Conservation (phyloP, 2,888 invertebrate genomes). For the Torymus tubicola region DNA sequence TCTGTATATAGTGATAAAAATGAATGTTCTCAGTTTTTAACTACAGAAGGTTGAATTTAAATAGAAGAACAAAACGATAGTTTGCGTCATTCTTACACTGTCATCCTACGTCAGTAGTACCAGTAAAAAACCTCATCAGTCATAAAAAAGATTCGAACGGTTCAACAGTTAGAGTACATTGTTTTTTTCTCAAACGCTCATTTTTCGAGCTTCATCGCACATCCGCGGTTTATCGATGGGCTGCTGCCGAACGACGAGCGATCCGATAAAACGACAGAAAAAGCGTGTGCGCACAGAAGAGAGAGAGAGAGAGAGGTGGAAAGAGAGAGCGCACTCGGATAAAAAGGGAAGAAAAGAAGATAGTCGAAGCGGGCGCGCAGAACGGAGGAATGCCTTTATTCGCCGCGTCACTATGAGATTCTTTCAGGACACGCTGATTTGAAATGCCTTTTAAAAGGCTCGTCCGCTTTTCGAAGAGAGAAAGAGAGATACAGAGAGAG, state of each 20-base stretch:
- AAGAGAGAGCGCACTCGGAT: slow-evolving; percentile 19
- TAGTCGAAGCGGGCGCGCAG: slow-evolving; percentile 20
- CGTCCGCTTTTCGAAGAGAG: slow-evolving; percentile 47
- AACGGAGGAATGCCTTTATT: slow-evolving; percentile 73
- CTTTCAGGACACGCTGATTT: slow-evolving; percentile 73
- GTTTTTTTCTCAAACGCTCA: slow-evolving; percentile 20
- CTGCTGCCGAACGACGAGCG: slow-evolving; percentile 15
- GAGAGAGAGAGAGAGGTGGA: slow-evolving; percentile 15
- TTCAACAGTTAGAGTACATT: slow-evolving; percentile 41
- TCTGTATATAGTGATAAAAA: too few species aligned
- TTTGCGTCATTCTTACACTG: neutral
- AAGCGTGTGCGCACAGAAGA: slow-evolving; percentile 21
- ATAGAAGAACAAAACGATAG: too few species aligned
- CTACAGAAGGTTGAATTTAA: too few species aligned
- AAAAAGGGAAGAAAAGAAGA: slow-evolving; percentile 9
- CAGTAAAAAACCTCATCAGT: neutral
- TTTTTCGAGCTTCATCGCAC: slow-evolving; percentile 26
- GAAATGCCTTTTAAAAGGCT: slow-evolving; percentile 71
- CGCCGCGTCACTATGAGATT: slow-evolving; percentile 74
- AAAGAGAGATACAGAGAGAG: slow-evolving; percentile 38
- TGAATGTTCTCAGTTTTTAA: too few species aligned
- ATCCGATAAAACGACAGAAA: slow-evolving; percentile 37
- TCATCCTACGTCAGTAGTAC: neutral
- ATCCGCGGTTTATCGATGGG: slow-evolving; percentile 31
- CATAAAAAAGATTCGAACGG: neutral